These are phyloP conservation scores for Metridium senile DNA, from an alignment of 92 coral and sea anemone genomes.

Conservation along the genomic window DNA sequence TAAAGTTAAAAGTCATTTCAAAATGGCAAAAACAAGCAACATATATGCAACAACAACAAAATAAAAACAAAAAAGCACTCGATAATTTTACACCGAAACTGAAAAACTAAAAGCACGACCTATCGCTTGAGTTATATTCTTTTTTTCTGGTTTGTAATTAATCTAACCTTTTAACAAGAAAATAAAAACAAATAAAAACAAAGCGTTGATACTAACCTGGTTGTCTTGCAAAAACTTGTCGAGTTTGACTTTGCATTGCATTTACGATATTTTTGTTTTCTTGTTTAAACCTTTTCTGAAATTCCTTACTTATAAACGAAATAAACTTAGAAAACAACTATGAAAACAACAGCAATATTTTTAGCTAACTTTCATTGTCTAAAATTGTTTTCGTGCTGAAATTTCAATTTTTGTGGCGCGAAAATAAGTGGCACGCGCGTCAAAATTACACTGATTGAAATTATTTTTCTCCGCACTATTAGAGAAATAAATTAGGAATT, in stretches of 20 bases:
- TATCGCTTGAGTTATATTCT: no score
- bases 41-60: no score
- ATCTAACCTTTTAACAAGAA: background rate
- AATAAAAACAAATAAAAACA: background rate
- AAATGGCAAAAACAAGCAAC: no score
- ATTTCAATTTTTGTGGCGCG: background rate
- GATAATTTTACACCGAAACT: no score
- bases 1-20: no score
- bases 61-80: no score
- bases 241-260: conserved; percentile 28
- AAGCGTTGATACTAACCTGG: conserved; percentile 60
- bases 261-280: background rate
- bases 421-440: background rate
- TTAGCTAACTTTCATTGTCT: no score
- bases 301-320: background rate
- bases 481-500: background rate
- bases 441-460: background rate
- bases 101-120: no score
- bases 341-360: background rate
- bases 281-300: background rate
- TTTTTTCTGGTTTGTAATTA: no score
- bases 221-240: conserved; percentile 81
- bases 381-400: no score
- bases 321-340: background rate
- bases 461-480: no score